Base-by-base conservation (phyloP, 2,888 invertebrate genomes). In the Agapostemon virescens region DNA sequence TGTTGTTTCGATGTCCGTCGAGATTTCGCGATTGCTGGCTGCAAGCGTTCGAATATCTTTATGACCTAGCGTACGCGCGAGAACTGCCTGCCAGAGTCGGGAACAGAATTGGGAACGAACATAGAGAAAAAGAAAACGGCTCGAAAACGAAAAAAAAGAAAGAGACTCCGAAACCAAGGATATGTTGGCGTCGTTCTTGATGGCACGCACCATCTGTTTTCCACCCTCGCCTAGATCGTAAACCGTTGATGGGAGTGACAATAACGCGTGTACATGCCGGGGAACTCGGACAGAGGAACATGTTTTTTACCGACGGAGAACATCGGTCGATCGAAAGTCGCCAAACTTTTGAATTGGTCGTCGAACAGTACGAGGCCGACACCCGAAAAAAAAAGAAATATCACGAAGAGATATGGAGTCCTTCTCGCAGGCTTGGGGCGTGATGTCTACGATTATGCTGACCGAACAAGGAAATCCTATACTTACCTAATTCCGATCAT, bases 301-400 rank as follows among this genome's bases (percentile, higher is more conserved):
- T 61, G 23, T 33, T 58, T 72, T n/a, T 70, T 67, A 67, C 69
- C 76, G 74, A 70, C 71, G 68, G 64, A 61, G 52, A 42, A 26
- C 52, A 68, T 71, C 72, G 58, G 75, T 82, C 77, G 69, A 70
- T 42, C 30, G 52, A 55, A 58, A 64, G 68, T 77, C 79, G 64
- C 58, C 58, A 74, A 80, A 74, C 30, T 61, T 55, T 55, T 58
- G 63, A 78, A 80, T 84, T 77, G 13, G 77, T 82, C 79, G 72
- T 86, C 77, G 77, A 74, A 77, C 78, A 87, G 81, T 74, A 83
- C 63, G 83, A 84, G 80, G 82, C 81, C 81, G 79, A 78, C 61
- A 78, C 84, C 83, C 17, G 26, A 70, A 69, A 55, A 45, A 20
- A 45, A 17, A 15, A 75, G 68, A n/a, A 77, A 84, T 74, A 38